Evolutionary conservation across 2,113 vertebrate species (phyloP), one percentile per base, ranked within the genome.

Genomic region (Mirounga angustirostris): DNA sequence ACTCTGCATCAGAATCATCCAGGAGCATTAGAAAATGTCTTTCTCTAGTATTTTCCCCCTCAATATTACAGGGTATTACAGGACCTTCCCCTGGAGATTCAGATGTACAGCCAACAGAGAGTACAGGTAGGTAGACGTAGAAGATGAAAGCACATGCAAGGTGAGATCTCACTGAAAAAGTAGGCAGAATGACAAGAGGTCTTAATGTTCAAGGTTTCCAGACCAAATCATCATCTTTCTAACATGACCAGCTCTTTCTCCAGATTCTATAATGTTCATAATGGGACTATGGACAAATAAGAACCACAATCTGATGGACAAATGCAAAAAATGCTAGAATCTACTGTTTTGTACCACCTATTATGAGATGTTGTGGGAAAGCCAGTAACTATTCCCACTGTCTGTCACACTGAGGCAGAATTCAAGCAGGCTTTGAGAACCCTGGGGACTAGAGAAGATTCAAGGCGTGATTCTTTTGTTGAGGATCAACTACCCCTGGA

Each of bases 81-180:
- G 1, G 3, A 2, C 13, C 30, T 28, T 36, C 2, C 36, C 14
- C 58, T 65, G n/a, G 9, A 33, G 10, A 58, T 33, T 56, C 36
- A 4, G 1, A 16, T 21, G 19, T 2, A 22, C 5, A 63, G 40
- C 28, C 59, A 59, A 9, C 18, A 63, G 24, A 59, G 1, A 69
- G 10, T 11, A 4, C 13, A 69, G 92, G 24, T 21, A 18, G 18
- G 24, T 0, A 12, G 71, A 69, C 7, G 6, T 14, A 7, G 30
- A 4, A 65, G 33, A 26, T 1, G 4, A 16, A 33, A 33, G 7
- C 21, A 36, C 28, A 36, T 3, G 0, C 36, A 10, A 21, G 4
- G 12, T 30, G 19, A 58, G 21, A 13, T 30, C 33, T 83, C 36
- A 43, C 30, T 56, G 36, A 16, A 78, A 33, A 4, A 30, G 1